Base-by-base conservation (phyloP, 2,113 vertebrate genomes). In the Nycticorax nycticorax region DNA sequence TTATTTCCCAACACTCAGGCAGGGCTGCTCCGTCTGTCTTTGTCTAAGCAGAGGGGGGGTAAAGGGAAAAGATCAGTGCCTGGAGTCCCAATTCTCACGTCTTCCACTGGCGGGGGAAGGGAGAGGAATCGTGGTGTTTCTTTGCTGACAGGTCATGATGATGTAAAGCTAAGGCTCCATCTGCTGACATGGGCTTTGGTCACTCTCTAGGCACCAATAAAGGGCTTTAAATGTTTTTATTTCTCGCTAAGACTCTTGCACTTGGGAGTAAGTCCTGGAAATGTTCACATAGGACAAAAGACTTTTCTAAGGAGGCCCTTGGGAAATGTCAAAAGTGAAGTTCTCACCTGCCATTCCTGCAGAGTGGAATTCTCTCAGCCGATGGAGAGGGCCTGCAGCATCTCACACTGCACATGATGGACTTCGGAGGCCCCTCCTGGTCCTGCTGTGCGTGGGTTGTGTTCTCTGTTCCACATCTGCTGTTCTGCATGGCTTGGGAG, bases 341-440 rank as follows among this genome's bases (percentile, higher is more conserved):
- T 82, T 63, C 33, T 92, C 76, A 81, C 83, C 73, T 92, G 83
- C 56, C 9, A 0, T 75, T 76, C 52, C 39, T 41, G 35, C 66
- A 69, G 69, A 77, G 43, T 24, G 47, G 45, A 55, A 85, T 62
- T 68, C 71, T 57, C 37, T 62, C 9, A 1, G 53, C n/a, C 0
- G 27, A 27, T 48, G 27, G 55, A 85, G 63, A 56, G 66, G 57
- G 69, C 37, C 24, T 60, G 50, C 3, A 16, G 57, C 24, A 27
- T 59, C 30, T 55, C 28, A 5, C 0, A 2, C 69, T 12, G 33
- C 4, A 0, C 12, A 19, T 47, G 84, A 72, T 2, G 1, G 35
- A 22, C 13, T 39, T 47, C n/a, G 60, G 52, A 86, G 41, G 76
- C 73, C 19, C 52, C 26, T 68, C 52, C n/a, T 1, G 0, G 35